These are phyloP conservation scores for Autographa gamma DNA, from an alignment of 2,888 invertebrate species.

Conservation along the genomic window DNA sequence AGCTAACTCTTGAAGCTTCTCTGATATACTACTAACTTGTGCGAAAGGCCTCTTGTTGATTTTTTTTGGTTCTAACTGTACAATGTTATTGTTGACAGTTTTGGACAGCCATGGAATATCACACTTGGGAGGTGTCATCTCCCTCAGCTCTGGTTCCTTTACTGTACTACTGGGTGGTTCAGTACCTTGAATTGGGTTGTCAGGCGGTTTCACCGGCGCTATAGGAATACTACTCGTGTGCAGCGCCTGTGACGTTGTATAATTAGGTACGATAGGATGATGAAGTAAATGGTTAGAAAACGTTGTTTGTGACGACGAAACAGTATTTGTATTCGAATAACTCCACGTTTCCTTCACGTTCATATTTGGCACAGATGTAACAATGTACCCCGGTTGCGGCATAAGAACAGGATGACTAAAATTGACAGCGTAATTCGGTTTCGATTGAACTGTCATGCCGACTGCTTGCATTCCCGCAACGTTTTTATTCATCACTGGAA, in stretches of 20 bases:
- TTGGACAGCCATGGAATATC: conserved; percentile 87
- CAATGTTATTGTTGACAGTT: conserved; percentile 85
- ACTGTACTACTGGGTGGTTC: conserved; percentile 86
- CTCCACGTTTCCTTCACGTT: conserved; percentile 86
- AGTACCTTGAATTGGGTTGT: conserved; percentile 85
- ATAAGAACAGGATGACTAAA: conserved; percentile 85
- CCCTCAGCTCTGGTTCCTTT: conserved; percentile 77
- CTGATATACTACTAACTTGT: conserved; percentile 78
- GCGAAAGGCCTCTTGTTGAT: conserved; percentile 82
- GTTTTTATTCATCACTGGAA: conserved; percentile 83
- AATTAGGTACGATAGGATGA: conserved; percentile 79
- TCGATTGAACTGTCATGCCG: conserved; percentile 85
- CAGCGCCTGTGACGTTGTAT: conserved; percentile 72
- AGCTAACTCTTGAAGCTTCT: conserved; percentile 74
- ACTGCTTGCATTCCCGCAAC: conserved; percentile 82
- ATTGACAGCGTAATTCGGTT: conserved; percentile 87
- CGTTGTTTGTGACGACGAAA: conserved; percentile 73
- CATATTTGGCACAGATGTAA: conserved; percentile 88
- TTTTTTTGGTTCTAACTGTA: conserved; percentile 79
- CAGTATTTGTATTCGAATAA: conserved; percentile 74
- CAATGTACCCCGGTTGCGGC: conserved; percentile 85
- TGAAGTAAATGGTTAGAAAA: conserved; percentile 80
- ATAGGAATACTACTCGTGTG: conserved; percentile 85
- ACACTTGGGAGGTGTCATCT: conserved; percentile 76
- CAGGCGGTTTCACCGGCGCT: conserved; percentile 84